phyloP scores from a whole-genome alignment of 2,797 vertebrate genomes.

The Mico argentatus region DNA sequence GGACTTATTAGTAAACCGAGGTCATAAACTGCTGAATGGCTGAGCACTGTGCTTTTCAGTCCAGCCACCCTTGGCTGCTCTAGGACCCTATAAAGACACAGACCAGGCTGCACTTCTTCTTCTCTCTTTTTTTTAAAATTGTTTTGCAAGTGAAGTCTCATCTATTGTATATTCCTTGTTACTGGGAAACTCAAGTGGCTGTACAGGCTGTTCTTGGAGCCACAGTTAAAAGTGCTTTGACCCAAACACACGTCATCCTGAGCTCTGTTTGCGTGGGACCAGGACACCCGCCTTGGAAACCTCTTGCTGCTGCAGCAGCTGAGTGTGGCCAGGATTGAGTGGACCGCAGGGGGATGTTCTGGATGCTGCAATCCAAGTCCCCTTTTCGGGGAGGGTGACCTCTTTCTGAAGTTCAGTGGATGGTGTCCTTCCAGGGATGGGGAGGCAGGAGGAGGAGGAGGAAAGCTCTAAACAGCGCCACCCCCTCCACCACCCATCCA shows the following conservation, averaged over 20 bases:
- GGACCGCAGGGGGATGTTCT: not conserved
- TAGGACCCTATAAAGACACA: conserved; percentile 56
- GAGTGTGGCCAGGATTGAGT: not conserved
- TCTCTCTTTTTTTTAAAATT: not conserved
- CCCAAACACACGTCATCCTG: not conserved
- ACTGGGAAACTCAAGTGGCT: conserved; percentile 59
- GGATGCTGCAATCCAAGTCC: not conserved
- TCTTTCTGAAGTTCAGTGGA: not conserved
- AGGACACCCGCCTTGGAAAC: not conserved
- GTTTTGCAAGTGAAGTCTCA: conserved; percentile 48
- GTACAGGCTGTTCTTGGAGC: conserved; percentile 65
- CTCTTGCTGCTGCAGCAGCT: not conserved
- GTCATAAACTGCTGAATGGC: conserved; percentile 45
- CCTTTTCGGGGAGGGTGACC: not conserved
- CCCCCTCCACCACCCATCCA: not conserved
- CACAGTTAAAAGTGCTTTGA: conserved; percentile 22
- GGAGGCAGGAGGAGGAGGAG: not conserved
- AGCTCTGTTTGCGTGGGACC: not conserved
- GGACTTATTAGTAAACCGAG: conserved; percentile 85
- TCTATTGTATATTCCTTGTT: conserved; percentile 25
- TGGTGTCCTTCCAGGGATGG: not conserved
- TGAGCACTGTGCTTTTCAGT: conserved; percentile 15
- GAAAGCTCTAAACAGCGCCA: not conserved
- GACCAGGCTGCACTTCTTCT: not conserved
- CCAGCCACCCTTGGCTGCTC: conserved; percentile 5